Evolutionary conservation across 2,113 vertebrate genomes (phyloP).

Genomic region (Notechis scutatus): DNA sequence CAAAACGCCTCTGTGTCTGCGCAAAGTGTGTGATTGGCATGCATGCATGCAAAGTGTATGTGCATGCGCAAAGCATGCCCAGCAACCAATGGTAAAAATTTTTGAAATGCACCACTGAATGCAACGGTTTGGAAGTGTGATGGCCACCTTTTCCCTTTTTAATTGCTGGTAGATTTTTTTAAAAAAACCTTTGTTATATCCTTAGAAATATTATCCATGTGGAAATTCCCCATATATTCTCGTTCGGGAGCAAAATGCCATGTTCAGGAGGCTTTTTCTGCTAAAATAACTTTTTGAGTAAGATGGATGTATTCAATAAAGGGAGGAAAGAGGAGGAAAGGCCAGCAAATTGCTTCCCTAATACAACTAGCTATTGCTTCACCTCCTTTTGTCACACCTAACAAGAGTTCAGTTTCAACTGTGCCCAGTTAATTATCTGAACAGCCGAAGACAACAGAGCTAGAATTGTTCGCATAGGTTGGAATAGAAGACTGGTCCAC

Average conservation of each 20-base stretch:
- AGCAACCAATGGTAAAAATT: too few species aligned
- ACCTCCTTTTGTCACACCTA: constrained; percentile 12
- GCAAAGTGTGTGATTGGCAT: too few species aligned
- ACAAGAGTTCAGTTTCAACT: neutral
- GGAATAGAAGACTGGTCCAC: neutral
- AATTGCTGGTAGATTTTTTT: neutral
- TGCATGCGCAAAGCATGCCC: too few species aligned
- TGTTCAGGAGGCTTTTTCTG: neutral
- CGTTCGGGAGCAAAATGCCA: neutral
- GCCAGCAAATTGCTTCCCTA: neutral
- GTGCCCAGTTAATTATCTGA: constrained; percentile 19
- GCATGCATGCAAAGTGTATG: too few species aligned
- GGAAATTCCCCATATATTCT: neutral
- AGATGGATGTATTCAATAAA: neutral
- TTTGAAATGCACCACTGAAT: too few species aligned
- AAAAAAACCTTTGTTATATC: neutral
- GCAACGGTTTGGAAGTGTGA: neutral
- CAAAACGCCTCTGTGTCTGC: too few species aligned
- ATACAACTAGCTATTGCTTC: constrained; percentile 1
- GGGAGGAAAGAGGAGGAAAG: neutral
- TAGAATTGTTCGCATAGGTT: neutral
- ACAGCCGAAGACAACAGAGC: neutral
- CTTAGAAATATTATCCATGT: neutral
- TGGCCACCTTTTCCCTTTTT: neutral
- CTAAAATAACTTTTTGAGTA: neutral